Evolutionary conservation across 2,888 invertebrate genomes (phyloP).

Genomic region (Coecobrya sp.): DNA sequence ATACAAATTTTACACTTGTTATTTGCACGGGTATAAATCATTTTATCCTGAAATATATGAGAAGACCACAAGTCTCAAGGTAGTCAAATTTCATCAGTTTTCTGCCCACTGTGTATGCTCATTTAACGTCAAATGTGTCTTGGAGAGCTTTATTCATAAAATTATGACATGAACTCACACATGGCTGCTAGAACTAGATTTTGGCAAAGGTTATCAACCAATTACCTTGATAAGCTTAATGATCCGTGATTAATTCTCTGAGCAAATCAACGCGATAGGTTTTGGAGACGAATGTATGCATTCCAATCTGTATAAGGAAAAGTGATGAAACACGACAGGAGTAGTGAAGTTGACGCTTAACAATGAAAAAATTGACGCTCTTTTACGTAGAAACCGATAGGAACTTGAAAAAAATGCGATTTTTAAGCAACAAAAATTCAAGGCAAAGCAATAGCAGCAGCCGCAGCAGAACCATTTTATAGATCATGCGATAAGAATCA

Average conservation of each 20-base stretch:
- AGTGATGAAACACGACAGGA: background rate
- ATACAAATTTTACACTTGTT: background rate
- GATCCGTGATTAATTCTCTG: slow-evolving; percentile 16
- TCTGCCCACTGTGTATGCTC: slow-evolving; percentile 28
- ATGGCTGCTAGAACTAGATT: background rate
- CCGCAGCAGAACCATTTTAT: background rate
- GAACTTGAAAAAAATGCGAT: too few relatives aligned
- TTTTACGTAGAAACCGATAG: background rate
- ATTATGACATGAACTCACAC: slow-evolving; percentile 8
- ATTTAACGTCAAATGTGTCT: slow-evolving; percentile 56
- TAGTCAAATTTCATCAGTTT: slow-evolving; percentile 19
- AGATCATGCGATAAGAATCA: background rate
- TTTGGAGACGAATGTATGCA: background rate
- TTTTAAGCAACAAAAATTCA: background rate
- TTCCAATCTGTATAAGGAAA: background rate
- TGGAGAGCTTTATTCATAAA: background rate
- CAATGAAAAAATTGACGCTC: background rate
- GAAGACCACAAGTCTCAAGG: slow-evolving; percentile 31
- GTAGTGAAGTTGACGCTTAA: background rate
- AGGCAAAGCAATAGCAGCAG: background rate
- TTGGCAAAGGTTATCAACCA: slow-evolving; percentile 51
- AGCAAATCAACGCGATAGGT: background rate
- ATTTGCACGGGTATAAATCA: slow-evolving; percentile 20
- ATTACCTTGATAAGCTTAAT: slow-evolving; percentile 61
- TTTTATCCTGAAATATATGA: background rate